These are phyloP conservation scores for Hofmannophila pseudospretella DNA, from an alignment of 2,888 invertebrate genomes.

Conservation along the genomic window DNA sequence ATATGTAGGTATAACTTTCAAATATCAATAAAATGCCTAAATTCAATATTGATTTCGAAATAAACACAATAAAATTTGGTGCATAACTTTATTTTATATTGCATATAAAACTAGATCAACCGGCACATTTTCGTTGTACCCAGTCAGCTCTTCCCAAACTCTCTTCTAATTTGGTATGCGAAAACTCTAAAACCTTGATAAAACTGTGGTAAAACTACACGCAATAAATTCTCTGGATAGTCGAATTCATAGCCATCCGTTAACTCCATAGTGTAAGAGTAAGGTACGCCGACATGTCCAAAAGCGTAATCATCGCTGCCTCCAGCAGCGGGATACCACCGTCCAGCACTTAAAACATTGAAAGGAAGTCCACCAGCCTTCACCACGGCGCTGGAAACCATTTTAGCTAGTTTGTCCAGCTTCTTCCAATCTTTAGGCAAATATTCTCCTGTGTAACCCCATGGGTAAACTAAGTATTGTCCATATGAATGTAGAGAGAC, in stretches of 20 bases:
- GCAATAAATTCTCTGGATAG: slow-evolving; percentile 73
- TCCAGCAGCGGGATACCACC: slow-evolving; percentile 80
- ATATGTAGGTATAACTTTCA: no score
- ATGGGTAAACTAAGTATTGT: slow-evolving; percentile 79
- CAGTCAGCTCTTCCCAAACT: slow-evolving; percentile 30
- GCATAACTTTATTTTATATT: no score
- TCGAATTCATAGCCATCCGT: slow-evolving; percentile 80
- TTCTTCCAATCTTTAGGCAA: slow-evolving; percentile 68
- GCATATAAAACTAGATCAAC: background rate
- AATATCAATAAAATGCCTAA: no score
- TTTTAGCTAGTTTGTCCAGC: slow-evolving; percentile 54
- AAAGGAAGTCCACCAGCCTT: slow-evolving; percentile 63
- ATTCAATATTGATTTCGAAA: slow-evolving; percentile 38
- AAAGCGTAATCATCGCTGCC: slow-evolving; percentile 81
- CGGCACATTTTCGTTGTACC: background rate
- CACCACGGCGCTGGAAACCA: slow-evolving; percentile 56
- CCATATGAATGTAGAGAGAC: slow-evolving; percentile 84
- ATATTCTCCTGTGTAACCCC: slow-evolving; percentile 75
- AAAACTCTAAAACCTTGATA: slow-evolving; percentile 59
- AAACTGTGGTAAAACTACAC: slow-evolving; percentile 44
- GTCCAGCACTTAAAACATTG: slow-evolving; percentile 63
- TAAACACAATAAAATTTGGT: background rate
- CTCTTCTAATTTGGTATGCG: slow-evolving; percentile 41
- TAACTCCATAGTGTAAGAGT: slow-evolving; percentile 80
- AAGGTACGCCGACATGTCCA: slow-evolving; percentile 68